Evolutionary conservation across 2,113 vertebrate species (phyloP).

Genomic region (Ciconia stormi): DNA sequence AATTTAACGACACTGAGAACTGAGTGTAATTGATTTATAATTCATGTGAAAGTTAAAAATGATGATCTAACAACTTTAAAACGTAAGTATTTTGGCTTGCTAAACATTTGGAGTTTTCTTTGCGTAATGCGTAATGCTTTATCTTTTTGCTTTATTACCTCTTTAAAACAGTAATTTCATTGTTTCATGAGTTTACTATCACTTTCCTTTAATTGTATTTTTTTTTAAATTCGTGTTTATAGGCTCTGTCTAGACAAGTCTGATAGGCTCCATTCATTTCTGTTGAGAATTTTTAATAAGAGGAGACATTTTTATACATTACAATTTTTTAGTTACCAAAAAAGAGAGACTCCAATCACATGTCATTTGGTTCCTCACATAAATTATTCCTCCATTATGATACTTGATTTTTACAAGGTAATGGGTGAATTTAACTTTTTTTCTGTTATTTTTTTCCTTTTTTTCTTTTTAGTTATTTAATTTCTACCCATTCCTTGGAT

Average conservation of each 20-base stretch:
- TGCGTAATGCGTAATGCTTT: not conserved
- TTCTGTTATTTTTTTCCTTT: not conserved
- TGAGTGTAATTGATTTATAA: constrained; percentile 55
- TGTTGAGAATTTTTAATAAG: not conserved
- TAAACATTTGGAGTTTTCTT: not conserved
- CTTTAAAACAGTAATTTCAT: constrained; percentile 43
- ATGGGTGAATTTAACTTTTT: not conserved
- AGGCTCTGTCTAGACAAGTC: constrained; percentile 36
- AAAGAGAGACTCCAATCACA: not conserved
- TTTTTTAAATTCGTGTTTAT: constrained; percentile 17
- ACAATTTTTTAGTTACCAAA: not conserved
- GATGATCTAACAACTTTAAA: not conserved
- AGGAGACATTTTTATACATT: not conserved
- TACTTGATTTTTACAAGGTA: not conserved
- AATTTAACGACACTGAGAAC: not conserved
- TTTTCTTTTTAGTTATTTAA: constrained; percentile 41
- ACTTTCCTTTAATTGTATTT: constrained; percentile 46
- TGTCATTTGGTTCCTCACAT: not conserved
- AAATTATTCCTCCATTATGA: not conserved
- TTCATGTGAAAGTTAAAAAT: constrained; percentile 45
- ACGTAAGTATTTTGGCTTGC: not conserved
- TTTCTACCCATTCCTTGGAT: constrained; percentile 56
- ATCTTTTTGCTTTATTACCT: constrained; percentile 45
- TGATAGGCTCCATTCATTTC: constrained; percentile 27
- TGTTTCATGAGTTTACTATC: constrained; percentile 19